Evolutionary conservation across 2,113 vertebrate genomes (phyloP), one percentile per base, ranked within the genome.

Genomic region (Nesoenas mayeri): DNA sequence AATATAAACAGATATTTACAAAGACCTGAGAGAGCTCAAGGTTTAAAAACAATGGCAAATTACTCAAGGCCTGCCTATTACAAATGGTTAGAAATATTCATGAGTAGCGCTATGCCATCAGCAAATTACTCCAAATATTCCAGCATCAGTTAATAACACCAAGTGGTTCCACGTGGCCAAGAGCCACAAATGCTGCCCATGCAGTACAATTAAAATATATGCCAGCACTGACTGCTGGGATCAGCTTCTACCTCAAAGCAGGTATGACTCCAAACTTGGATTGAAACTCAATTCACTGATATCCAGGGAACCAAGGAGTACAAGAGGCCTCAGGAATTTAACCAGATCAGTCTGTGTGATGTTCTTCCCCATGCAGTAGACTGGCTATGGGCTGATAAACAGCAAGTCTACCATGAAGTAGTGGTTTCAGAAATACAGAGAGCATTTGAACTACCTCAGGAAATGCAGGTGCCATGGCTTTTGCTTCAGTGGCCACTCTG

Each of bases 141-240:
- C 29, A 25, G n/a, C 50, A 65, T 60, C 32, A 53, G 15, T 48
- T 66, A 61, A 48, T 60, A 61, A 66, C 1, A 5, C 15, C 65
- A 50, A 12, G 16, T 79, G 15, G 29, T 66, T 72, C 38, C 38
- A 60, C 11, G 24, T 15, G 25, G 9, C 25, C 57, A 29, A 60
- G 12, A 75, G 25, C 6, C 25, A 53, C n/a, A 83, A 61, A 36
- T 1, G 4, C 11, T 42, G 7, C 18, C 31, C 4, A 21, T 18
- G 47, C 5, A 54, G 10, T 25, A 70, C 11, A 3, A 42, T 29
- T 48, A 72, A 88, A 78, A 8, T 5, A 14, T 34, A 60, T 32
- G 25, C 26, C 0, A 0, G 29, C 17, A 53, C 24, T 40, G 8
- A 53, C 31, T 16, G 29, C 65, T 65, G 29, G 36, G 57, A 77